A percentile compares a stretch with the other conserved stretches of the same genome.
Conservation (phyloP, 2,113 vertebrate genomes). For the Grammomys surdaster region DNA sequence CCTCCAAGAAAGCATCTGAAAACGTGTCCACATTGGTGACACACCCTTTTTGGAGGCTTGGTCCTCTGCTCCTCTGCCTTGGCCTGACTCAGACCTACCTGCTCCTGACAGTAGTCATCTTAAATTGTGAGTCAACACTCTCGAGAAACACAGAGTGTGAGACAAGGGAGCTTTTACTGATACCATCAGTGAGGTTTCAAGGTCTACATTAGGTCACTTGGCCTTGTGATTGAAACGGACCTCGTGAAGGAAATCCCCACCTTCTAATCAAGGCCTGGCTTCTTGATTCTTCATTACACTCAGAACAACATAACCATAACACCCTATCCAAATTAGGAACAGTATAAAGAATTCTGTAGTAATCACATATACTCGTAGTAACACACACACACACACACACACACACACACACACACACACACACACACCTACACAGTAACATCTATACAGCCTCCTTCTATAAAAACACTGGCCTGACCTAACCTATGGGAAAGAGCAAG, state of each 20-base stretch:
- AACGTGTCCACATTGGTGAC: neutral
- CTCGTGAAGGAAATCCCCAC: neutral
- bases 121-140: rapidly evolving
- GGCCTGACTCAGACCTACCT: neutral
- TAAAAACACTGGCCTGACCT: neutral
- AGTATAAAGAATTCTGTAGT: neutral
- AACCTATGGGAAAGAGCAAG: neutral
- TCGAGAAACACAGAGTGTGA: neutral
- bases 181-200: too few relatives aligned
- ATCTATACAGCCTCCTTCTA: neutral
- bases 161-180: neutral
- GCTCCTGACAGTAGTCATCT: neutral
- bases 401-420: neutral
- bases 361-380: neutral
- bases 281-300: neutral
- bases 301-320: neutral
- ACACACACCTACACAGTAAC: neutral
- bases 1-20: neutral
- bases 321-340: neutral
- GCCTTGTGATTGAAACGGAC: neutral
- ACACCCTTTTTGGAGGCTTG: neutral
- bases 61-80: neutral
- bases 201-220: neutral
- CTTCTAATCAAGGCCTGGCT: neutral
- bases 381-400: neutral